These are phyloP conservation scores for Meteorus colon DNA, from an alignment of 2,888 invertebrate genomes.

Conservation along the genomic window DNA sequence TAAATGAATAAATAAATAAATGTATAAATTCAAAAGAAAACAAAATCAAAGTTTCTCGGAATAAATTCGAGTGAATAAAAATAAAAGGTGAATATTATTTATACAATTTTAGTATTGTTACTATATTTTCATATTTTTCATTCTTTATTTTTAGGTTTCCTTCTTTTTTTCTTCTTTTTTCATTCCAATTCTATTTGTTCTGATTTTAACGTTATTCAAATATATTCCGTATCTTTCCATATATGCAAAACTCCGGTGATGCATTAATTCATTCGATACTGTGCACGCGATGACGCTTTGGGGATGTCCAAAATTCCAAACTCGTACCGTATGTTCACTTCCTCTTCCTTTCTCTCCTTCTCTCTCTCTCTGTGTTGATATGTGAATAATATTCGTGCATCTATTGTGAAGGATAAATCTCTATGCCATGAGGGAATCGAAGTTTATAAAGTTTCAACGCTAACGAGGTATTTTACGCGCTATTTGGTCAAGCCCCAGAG, in stretches of 20 bases:
- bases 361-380: neutral
- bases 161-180: neutral
- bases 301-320: conserved; percentile 27
- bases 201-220: conserved; percentile 16
- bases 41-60: neutral
- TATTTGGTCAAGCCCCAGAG: conserved; percentile 32
- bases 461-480: conserved; percentile 46
- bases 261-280: conserved; percentile 24
- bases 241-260: conserved; percentile 14
- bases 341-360: no score
- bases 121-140: neutral
- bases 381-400: conserved; percentile 22
- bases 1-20: neutral
- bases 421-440: conserved; percentile 29
- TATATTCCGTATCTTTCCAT: conserved; percentile 22
- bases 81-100: neutral
- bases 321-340: conserved; percentile 11
- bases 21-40: neutral
- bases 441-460: conserved; percentile 39
- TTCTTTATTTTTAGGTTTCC: neutral
- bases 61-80: neutral
- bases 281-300: conserved; percentile 24
- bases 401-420: conserved; percentile 17
- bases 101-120: neutral
- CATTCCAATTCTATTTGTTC: neutral